phyloP scores from a whole-genome alignment of 2,797 vertebrate genomes.

The Dallia pectoralis region DNA sequence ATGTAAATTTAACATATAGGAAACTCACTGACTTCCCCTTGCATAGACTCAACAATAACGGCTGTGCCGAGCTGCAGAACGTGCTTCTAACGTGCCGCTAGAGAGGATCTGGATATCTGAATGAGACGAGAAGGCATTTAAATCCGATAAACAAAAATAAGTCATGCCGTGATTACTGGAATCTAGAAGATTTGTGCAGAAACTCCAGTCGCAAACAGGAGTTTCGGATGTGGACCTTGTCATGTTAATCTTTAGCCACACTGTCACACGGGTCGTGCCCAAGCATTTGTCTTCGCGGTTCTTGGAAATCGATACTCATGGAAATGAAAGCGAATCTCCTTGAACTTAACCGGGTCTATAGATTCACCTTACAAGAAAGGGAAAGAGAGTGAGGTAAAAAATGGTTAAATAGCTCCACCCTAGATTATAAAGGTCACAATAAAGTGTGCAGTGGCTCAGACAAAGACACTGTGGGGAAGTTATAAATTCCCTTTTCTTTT shows the following conservation, averaged over 20 bases:
- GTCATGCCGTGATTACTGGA: neutral
- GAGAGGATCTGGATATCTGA: neutral
- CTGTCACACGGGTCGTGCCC: conserved; percentile 8
- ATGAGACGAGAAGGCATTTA: neutral
- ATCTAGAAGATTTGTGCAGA: neutral
- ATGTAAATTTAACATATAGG: neutral
- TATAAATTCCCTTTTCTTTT: neutral
- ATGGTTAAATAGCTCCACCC: neutral
- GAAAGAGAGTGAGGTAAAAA: neutral
- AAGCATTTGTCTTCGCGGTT: neutral
- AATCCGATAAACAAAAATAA: neutral
- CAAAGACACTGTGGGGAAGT: neutral
- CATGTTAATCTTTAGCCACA: neutral
- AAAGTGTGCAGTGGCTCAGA: neutral
- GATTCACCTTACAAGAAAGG: neutral
- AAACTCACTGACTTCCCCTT: neutral
- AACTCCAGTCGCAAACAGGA: neutral
- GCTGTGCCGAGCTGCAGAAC: neutral
- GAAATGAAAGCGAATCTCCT: conserved; percentile 17
- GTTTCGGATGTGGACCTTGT: neutral
- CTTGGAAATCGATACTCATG: neutral
- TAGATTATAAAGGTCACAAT: neutral
- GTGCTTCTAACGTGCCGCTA: neutral
- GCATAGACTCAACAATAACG: neutral
- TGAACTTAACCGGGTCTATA: neutral